A percentile compares a stretch with the other conserved stretches of the same genome.
Conservation (phyloP, 2,888 invertebrate species). For the Strigamia crassipes region DNA sequence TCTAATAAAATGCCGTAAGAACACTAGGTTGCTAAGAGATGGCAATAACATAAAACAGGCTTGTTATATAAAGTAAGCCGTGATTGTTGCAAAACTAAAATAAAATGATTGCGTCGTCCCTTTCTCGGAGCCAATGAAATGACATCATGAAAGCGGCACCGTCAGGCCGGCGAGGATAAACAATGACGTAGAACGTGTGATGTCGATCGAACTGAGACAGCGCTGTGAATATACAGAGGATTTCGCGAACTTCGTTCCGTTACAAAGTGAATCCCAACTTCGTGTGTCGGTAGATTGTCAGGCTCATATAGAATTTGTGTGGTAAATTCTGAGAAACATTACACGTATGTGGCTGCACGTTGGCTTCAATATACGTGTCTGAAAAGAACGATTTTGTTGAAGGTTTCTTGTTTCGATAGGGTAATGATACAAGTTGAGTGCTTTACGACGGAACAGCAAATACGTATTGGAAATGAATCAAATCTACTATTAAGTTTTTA, state of each 20-base stretch:
- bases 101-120: not conserved
- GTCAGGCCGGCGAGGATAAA: not conserved
- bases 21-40: too few relatives aligned
- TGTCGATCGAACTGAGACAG: not conserved
- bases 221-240: not conserved
- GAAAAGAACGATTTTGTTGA: not conserved
- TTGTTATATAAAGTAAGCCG: not conserved
- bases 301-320: not conserved
- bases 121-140: not conserved
- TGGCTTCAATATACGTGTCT: not conserved
- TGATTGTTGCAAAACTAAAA: constrained; percentile 4
- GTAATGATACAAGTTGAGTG: constrained; percentile 34
- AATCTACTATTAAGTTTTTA: constrained; percentile 33
- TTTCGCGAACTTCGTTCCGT: constrained; percentile 18
- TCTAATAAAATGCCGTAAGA: too few relatives aligned
- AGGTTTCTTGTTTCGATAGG: constrained; percentile 25
- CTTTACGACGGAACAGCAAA: constrained; percentile 23
- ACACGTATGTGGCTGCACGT: not conserved
- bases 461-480: constrained; percentile 31
- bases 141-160: not conserved
- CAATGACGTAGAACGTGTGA: not conserved
- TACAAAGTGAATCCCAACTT: constrained; percentile 35
- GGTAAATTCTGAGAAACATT: not conserved
- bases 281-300: constrained; percentile 37
- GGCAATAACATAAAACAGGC: not conserved